Evolutionary conservation across 2,113 vertebrate species (phyloP).

Genomic region (Xenopus tropicalis): DNA sequence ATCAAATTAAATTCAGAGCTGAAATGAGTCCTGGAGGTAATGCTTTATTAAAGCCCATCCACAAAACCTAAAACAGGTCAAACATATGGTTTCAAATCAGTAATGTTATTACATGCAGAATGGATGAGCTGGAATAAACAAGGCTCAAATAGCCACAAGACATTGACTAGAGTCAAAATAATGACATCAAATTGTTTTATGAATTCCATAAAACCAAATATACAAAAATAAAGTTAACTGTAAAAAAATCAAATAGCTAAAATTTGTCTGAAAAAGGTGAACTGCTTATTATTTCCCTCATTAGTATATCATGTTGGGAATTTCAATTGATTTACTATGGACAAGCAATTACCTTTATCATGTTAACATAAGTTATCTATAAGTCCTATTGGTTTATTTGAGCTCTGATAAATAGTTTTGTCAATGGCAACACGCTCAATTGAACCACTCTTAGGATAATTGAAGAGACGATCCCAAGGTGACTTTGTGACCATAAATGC

Average conservation of each 20-base stretch:
- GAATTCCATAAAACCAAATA: too few species aligned
- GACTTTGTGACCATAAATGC: conserved; percentile 7
- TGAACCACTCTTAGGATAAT: conserved; percentile 27
- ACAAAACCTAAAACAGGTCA: conserved; percentile 17
- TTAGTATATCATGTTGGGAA: too few species aligned
- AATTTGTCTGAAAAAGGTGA: too few species aligned
- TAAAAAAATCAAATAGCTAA: too few species aligned
- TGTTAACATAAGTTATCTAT: conserved; percentile 1
- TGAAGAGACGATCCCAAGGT: conserved; percentile 25
- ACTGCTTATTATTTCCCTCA: too few species aligned
- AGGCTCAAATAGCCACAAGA: not conserved
- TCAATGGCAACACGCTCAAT: conserved; percentile 2
- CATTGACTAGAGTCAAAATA: too few species aligned
- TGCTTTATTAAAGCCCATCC: conserved; percentile 6
- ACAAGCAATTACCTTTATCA: not conserved
- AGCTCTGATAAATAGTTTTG: conserved; percentile 10
- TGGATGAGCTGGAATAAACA: not conserved
- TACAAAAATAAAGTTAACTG: too few species aligned
- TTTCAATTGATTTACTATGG: not conserved
- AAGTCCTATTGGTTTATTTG: not conserved
- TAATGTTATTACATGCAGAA: conserved; percentile 19
- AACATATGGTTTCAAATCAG: not conserved
- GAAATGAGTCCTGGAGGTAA: conserved; percentile 30
- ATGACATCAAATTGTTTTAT: too few species aligned
- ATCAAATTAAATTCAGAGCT: conserved; percentile 33